These are phyloP conservation scores for Heterotis niloticus DNA, from an alignment of 2,113 vertebrate genomes.

Conservation along the genomic window DNA sequence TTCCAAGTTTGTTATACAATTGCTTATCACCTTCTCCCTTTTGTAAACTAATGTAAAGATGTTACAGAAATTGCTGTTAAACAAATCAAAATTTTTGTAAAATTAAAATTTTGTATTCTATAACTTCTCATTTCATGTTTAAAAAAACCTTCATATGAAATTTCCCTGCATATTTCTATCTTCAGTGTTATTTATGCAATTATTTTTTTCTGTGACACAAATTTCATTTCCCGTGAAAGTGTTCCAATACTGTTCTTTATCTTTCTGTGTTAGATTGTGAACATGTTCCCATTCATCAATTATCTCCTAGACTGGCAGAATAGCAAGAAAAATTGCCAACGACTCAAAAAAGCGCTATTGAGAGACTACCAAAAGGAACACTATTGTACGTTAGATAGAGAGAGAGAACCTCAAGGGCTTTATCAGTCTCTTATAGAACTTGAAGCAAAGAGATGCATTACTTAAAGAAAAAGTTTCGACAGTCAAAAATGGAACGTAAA, in stretches of 20 bases:
- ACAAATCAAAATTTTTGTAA: neutral
- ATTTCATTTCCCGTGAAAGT: neutral
- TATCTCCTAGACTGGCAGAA: slow-evolving; percentile 43
- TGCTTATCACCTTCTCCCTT: no score
- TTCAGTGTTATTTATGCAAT: no score
- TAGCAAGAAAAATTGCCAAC: slow-evolving; percentile 8
- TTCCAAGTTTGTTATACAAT: no score
- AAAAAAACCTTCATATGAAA: neutral
- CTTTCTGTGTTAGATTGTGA: slow-evolving; percentile 34
- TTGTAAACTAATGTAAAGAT: no score
- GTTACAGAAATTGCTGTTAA: neutral
- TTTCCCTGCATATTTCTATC: no score
- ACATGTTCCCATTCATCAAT: slow-evolving; percentile 37
- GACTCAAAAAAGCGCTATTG: slow-evolving; percentile 26
- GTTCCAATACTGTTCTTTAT: neutral
- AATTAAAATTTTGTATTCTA: neutral
- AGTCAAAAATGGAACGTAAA: no score
- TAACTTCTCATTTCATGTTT: neutral
- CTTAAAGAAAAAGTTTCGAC: no score
- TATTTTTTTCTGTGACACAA: no score
- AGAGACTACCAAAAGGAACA: slow-evolving; percentile 31
- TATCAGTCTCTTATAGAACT: slow-evolving; percentile 43
- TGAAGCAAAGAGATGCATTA: slow-evolving; percentile 32
- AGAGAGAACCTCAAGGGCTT: slow-evolving; percentile 40
- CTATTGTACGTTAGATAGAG: slow-evolving; percentile 30